Evolutionary conservation across 2,113 vertebrate species (phyloP).

Genomic region (Leptobrachium leishanense): DNA sequence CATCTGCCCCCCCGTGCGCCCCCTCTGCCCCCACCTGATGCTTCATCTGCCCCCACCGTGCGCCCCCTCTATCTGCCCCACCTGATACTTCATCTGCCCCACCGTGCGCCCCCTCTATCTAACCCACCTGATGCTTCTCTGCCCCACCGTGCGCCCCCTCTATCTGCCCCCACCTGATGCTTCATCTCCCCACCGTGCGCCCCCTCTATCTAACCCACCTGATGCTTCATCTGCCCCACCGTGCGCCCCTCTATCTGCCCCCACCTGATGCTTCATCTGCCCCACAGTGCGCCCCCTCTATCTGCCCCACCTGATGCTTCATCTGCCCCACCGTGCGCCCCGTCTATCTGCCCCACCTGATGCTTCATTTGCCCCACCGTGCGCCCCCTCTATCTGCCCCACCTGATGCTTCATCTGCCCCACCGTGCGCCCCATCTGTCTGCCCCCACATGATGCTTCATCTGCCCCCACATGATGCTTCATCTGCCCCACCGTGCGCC

Average conservation of each 20-base stretch:
- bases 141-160: neutral
- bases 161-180: neutral
- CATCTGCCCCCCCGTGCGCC: neutral
- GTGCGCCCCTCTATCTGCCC: accelerated
- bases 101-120: accelerated
- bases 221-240: neutral
- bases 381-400: no score
- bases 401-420: no score
- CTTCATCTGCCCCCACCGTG: neutral
- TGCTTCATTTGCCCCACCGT: no score
- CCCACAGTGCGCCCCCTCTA: neutral
- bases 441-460: no score
- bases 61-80: no score
- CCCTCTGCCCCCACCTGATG: neutral
- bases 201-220: neutral
- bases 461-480: neutral
- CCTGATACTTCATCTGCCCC: accelerated
- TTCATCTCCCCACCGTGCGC: neutral
- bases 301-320: neutral
- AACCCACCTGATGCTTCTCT: accelerated
- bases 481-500: neutral
- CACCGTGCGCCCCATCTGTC: no score
- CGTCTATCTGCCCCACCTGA: no score
- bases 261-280: no score
- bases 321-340: neutral